phyloP scores from a whole-genome alignment of 1,140 invertebrate genomes.

The Platorchestia sp. region DNA sequence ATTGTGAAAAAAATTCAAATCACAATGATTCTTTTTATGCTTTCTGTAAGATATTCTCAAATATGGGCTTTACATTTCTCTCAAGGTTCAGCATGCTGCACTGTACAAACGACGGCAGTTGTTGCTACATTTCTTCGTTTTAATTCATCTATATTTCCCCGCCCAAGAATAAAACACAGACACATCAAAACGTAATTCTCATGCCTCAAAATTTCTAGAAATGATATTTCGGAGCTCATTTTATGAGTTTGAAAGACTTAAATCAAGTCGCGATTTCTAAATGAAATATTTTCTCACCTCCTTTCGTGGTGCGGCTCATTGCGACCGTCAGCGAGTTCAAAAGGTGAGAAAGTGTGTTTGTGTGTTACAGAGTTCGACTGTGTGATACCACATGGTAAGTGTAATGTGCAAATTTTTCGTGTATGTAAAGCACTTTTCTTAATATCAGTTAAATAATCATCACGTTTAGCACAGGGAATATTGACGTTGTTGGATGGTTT shows the following conservation, averaged over 20 bases:
- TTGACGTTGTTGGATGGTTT: neutral
- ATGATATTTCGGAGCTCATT: neutral
- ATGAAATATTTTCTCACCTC: neutral
- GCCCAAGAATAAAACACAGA: neutral
- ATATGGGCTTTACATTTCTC: neutral
- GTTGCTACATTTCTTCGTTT: neutral
- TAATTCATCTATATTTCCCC: neutral
- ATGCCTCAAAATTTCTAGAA: neutral
- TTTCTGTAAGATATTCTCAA: neutral
- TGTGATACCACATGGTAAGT: neutral
- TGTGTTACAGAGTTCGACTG: neutral
- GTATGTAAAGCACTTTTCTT: neutral
- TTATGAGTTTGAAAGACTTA: neutral
- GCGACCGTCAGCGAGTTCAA: constrained; percentile 9
- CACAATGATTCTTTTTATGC: neutral
- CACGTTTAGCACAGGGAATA: neutral
- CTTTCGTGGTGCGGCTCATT: neutral
- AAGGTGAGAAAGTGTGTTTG: neutral
- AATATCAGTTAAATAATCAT: neutral
- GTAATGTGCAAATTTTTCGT: neutral
- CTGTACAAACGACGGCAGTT: neutral
- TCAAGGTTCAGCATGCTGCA: neutral
- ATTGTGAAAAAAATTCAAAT: neutral
- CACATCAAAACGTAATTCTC: neutral
- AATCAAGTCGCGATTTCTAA: neutral